Base-by-base conservation (phyloP, 2,888 invertebrate genomes). In the Ophion ellenae region DNA sequence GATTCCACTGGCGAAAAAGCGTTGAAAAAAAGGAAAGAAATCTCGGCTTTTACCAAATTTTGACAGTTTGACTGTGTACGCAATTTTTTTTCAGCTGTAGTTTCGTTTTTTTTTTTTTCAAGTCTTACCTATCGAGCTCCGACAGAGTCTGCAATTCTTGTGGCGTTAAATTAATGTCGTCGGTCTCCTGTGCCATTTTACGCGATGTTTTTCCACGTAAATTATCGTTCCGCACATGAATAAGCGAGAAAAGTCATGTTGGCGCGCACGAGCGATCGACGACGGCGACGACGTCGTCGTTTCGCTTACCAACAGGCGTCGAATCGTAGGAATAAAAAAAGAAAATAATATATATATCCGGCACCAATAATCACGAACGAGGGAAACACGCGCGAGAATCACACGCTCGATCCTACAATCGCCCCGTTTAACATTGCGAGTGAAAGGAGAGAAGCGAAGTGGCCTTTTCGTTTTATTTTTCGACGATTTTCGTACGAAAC, bases 71-170 rank as follows among this genome's bases (percentile, higher is more conserved):
- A 14, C 57, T 7, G 32, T 57, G 28, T n/a, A 0, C 6, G 28
- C 24, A 32, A 40, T 36, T 28, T 53, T 70, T 28, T 4, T 11
- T 20, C 53, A 24, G 17, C 11, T 53, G 2, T 59, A 20, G 9
- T 24, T 76, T 63, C 32, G n/a, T n/a, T n/a, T n/a, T 69, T 81
- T 36, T n/a, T 32, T 53, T 17, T 9, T 87, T 77, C 74, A 71
- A 75, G 63, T 80, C 79, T 91, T 95, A 97, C 98, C 98, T 98
- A 95, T 98, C 98, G 94, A 98, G 96, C 94, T 98, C 97, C 82
- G 97, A 97, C 91, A 98, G 95, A 94, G 97, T 96, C 95, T 97
- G 97, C 91, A 98, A 95, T 95, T 98, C 98, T 94, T 97, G 97
- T 89, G 97, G 96, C 94, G 97, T 97, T 94, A 97, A 94, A 94